Conservation (phyloP, 37 sponge, comb jelly and placozoan species). For the Oopsacas minuta region DNA sequence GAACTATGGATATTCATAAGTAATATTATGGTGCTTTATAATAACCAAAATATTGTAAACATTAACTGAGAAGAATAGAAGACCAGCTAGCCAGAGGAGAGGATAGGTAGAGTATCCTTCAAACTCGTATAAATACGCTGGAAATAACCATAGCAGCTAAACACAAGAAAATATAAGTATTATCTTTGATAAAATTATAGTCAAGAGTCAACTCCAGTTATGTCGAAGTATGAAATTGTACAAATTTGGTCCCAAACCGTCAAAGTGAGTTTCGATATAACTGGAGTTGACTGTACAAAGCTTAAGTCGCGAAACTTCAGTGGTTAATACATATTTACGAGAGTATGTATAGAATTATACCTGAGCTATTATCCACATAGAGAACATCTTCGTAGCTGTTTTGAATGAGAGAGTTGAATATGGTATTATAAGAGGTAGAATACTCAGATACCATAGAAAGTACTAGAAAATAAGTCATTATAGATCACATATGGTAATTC, state of each 20-base stretch:
- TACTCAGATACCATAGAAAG: slow-evolving; percentile 92
- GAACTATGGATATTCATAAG: not conserved
- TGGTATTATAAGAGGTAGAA: slow-evolving; percentile 70
- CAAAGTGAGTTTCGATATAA: not conserved
- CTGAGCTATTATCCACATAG: slow-evolving; percentile 70
- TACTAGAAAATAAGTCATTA: slow-evolving; percentile 42
- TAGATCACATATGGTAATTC: not conserved
- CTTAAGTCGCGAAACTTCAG: too few relatives aligned
- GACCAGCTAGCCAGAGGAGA: slow-evolving; percentile 63
- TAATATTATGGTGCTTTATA: slow-evolving; percentile 10
- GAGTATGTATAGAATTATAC: slow-evolving; percentile 27
- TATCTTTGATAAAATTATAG: too few relatives aligned
- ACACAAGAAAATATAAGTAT: not conserved
- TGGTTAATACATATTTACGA: not conserved
- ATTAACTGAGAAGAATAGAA: slow-evolving; percentile 56
- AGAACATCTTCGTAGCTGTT: slow-evolving; percentile 25
- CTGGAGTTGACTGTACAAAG: not conserved
- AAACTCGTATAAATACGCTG: slow-evolving; percentile 88
- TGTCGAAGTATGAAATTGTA: too few relatives aligned
- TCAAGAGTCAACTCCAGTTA: too few relatives aligned
- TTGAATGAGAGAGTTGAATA: slow-evolving; percentile 24
- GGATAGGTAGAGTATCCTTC: slow-evolving; percentile 61
- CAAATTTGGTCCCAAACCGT: too few relatives aligned
- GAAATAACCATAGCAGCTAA: slow-evolving; percentile 76
- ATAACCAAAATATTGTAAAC: slow-evolving; percentile 17